A percentile compares a stretch with the other conserved stretches of the same genome.
phyloP scores from a whole-genome alignment of 2,113 vertebrate genomes.

The Rhodinocichla rosea region DNA sequence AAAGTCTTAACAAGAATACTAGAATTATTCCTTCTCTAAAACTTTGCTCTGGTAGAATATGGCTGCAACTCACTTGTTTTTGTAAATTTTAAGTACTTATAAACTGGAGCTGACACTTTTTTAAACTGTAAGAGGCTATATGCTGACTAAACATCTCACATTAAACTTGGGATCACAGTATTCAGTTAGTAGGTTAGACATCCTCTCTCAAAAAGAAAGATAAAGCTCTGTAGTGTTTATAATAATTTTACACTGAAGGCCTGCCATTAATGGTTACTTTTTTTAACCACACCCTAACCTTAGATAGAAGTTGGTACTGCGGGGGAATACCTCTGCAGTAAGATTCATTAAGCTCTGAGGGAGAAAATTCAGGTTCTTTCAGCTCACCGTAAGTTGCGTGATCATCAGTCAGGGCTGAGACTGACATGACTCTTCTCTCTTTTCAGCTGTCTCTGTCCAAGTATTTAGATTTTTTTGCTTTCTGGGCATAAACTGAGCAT shows the following conservation, averaged over 20 bases:
- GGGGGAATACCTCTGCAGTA: background rate
- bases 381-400: rapidly evolving
- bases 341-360: background rate
- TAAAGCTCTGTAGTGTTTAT: background rate
- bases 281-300: background rate
- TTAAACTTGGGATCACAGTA: background rate
- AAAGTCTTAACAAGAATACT: background rate
- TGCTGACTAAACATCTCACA: background rate
- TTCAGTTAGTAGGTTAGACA: background rate
- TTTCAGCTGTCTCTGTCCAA: background rate
- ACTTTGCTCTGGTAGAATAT: background rate
- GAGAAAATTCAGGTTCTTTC: background rate
- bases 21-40: background rate
- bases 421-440: background rate
- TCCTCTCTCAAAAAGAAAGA: background rate
- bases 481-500: background rate
- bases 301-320: background rate
- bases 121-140: background rate
- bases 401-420: background rate
- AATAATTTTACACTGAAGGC: background rate
- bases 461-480: background rate
- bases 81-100: background rate
- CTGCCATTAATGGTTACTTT: background rate
- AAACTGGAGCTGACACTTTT: background rate
- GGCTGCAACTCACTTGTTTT: background rate